A percentile compares a stretch with the other conserved stretches of the same genome.
phyloP scores from a whole-genome alignment of 2,888 invertebrate genomes.

The Zeuzera pyrina region DNA sequence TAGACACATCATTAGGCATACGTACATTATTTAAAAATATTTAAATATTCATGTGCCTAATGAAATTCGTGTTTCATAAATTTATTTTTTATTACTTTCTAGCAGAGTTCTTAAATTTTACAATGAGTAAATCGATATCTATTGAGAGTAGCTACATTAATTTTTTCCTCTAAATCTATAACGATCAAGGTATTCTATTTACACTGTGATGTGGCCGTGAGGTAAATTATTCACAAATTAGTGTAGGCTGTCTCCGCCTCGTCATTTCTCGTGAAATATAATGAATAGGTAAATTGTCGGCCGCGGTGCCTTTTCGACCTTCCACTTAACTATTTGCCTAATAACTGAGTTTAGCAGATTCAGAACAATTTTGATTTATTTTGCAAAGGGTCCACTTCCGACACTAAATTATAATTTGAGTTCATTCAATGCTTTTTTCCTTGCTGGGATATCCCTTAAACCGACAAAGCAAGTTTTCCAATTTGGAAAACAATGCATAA shows the following conservation, averaged over 20 bases:
- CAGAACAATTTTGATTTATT: constrained; percentile 69
- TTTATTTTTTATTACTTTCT: no score
- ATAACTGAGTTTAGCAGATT: constrained; percentile 31
- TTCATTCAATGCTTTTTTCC: constrained; percentile 32
- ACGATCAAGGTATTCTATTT: no score
- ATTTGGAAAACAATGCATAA: no score
- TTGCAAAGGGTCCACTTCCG: constrained; percentile 56
- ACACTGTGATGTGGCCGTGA: constrained; percentile 2
- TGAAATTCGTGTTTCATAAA: no score
- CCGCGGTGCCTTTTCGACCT: constrained; percentile 37
- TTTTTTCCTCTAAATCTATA: no score
- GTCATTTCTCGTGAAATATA: constrained; percentile 31
- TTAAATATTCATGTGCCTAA: no score
- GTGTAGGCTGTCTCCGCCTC: constrained; percentile 27
- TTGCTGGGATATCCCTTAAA: constrained; percentile 16
- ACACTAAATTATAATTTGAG: constrained; percentile 49
- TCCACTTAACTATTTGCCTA: constrained; percentile 29
- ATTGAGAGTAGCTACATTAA: no score
- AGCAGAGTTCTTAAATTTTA: no score
- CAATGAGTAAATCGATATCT: no score
- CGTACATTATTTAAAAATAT: no score
- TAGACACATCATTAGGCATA: constrained; percentile 1
- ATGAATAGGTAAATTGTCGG: constrained; percentile 36
- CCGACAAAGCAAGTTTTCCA: no score
- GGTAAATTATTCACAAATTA: constrained; percentile 36